Percentiles rank a stretch among this genome's conserved stretches.
phyloP scores from a whole-genome alignment of 2,797 vertebrate species.

The Scarus forsteni region DNA sequence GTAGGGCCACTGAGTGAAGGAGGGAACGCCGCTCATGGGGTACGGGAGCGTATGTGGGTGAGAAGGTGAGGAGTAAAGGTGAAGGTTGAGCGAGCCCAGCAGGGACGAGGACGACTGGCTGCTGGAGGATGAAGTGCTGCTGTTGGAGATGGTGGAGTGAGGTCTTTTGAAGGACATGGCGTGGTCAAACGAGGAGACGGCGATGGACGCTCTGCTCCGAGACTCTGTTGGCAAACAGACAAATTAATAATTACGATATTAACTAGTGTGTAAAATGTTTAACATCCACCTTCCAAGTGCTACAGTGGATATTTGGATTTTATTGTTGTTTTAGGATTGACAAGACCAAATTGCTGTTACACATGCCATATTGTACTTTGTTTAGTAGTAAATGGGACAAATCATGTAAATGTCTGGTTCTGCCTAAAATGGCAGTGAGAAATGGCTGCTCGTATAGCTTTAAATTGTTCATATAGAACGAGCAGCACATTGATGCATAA shows the following conservation, averaged over 20 bases:
- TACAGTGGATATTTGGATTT: too few species aligned
- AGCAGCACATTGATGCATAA: too few species aligned
- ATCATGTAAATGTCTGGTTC: too few species aligned
- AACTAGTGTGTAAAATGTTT: background rate
- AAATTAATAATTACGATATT: background rate
- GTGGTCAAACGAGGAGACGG: conserved; percentile 82
- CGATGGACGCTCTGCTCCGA: conserved; percentile 77
- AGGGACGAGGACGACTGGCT: conserved; percentile 89
- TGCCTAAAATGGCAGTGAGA: too few species aligned
- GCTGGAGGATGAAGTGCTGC: conserved; percentile 90
- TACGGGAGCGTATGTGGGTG: conserved; percentile 66
- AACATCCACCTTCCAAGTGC: too few species aligned
- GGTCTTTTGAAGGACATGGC: conserved; percentile 85
- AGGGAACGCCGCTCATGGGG: conserved; percentile 65
- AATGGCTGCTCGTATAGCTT: too few species aligned
- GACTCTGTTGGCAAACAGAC: conserved; percentile 72
- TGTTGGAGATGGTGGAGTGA: conserved; percentile 90
- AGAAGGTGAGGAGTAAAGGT: conserved; percentile 78
- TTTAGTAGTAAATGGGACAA: too few species aligned
- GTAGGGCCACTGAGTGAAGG: conserved; percentile 84
- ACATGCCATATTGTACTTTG: too few species aligned
- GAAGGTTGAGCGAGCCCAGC: conserved; percentile 86
- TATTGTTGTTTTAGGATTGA: too few species aligned
- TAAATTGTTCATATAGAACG: too few species aligned
- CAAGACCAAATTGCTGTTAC: too few species aligned